Conservation (phyloP, 2,888 invertebrate species). For the Gymnosoma rotundatum region DNA sequence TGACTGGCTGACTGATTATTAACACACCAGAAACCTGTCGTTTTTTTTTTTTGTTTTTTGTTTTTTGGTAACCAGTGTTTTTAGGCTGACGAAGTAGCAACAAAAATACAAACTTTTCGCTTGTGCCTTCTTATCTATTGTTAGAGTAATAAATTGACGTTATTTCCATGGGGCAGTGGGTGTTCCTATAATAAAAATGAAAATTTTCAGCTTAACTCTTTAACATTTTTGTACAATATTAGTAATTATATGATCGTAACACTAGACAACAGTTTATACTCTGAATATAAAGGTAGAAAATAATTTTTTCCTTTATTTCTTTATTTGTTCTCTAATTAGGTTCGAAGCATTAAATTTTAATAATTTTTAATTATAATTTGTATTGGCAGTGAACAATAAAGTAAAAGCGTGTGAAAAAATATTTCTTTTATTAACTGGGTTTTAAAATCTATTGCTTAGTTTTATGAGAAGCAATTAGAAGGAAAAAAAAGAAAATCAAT, state of each 20-base stretch:
- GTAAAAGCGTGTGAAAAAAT: conserved; percentile 60
- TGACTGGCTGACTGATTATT: conserved; percentile 32
- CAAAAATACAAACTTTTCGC: background rate
- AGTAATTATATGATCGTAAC: conserved; percentile 58
- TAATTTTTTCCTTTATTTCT: conserved; percentile 3
- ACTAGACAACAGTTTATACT: conserved; percentile 1
- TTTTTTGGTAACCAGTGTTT: conserved; percentile 55
- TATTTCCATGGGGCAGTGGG: conserved; percentile 66
- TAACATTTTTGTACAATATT: conserved; percentile 56
- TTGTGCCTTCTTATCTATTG: conserved; percentile 47
- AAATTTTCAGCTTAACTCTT: conserved; percentile 12
- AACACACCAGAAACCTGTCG: conserved; percentile 59
- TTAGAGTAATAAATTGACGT: conserved; percentile 63
- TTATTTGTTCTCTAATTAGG: conserved; percentile 64
- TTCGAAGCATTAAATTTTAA: conserved; percentile 59
- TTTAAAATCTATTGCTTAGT: background rate
- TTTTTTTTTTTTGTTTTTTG: conserved; percentile 17
- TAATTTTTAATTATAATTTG: conserved; percentile 54
- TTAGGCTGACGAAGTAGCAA: conserved; percentile 65
- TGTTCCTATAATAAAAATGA: conserved; percentile 53
- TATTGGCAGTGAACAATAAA: conserved; percentile 24
- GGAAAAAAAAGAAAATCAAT: no score
- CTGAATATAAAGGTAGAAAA: background rate
- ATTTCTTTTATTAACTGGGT: background rate
- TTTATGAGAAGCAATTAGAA: background rate